Evolutionary conservation across 2,113 vertebrate genomes (phyloP).

Genomic region (Pteronura brasiliensis): DNA sequence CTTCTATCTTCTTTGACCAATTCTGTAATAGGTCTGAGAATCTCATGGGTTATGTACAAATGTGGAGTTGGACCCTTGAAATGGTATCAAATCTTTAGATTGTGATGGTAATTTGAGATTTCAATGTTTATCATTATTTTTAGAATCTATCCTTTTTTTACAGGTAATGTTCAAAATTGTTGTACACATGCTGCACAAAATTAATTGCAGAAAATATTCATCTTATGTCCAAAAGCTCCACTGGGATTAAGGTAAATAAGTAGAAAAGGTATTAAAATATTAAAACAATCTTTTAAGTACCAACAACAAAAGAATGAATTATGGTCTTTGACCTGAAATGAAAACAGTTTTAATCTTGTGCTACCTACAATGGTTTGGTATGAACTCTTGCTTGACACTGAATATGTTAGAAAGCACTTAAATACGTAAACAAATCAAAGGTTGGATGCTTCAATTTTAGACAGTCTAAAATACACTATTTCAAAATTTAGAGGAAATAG

Average conservation of each 20-base stretch:
- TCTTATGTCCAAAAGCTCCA: background rate
- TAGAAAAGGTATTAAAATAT: background rate
- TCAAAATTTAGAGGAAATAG: background rate
- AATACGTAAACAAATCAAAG: background rate
- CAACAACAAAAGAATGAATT: background rate
- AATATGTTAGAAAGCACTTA: background rate
- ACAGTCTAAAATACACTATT: background rate
- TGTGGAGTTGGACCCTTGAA: constrained; percentile 31
- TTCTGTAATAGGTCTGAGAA: background rate
- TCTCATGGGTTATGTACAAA: background rate
- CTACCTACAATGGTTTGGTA: background rate
- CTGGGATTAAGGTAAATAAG: constrained; percentile 25
- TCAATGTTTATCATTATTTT: constrained; percentile 77
- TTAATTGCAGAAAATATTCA: constrained; percentile 80
- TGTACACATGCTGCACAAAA: constrained; percentile 91
- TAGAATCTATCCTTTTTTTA: constrained; percentile 91
- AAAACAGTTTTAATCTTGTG: background rate
- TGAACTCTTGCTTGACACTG: background rate
- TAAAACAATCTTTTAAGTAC: background rate
- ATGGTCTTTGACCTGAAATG: background rate
- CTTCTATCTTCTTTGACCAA: background rate
- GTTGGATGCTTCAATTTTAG: background rate
- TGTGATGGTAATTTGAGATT: constrained; percentile 75
- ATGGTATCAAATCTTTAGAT: constrained; percentile 65
- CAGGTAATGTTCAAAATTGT: constrained; percentile 85